phyloP scores from a whole-genome alignment of 2,113 vertebrate species.

The Peucedramus taeniatus region DNA sequence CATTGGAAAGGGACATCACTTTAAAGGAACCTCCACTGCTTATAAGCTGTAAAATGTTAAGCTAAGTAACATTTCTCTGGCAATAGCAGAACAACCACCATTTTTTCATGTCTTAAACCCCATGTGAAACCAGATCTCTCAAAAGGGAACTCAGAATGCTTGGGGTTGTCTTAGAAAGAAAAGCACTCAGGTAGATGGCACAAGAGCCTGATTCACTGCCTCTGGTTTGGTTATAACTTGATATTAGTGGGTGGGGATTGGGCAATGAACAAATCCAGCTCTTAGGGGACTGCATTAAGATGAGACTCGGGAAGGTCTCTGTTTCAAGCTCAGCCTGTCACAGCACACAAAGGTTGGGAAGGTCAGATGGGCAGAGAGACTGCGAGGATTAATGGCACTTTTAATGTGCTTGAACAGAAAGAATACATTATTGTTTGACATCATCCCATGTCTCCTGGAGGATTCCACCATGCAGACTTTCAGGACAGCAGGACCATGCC shows the following conservation, averaged over 20 bases:
- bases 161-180: background rate
- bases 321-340: background rate
- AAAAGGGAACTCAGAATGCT: background rate
- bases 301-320: background rate
- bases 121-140: background rate
- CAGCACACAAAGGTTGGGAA: background rate
- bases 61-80: no score
- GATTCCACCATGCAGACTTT: background rate
- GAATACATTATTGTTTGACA: slow-evolving; percentile 34
- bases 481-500: background rate
- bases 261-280: background rate
- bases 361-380: background rate
- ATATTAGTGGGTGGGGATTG: background rate
- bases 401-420: slow-evolving; percentile 17
- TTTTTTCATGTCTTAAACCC: background rate
- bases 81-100: background rate
- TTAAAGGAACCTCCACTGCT: background rate
- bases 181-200: background rate
- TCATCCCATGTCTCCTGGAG: background rate
- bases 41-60: background rate
- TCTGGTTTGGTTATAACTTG: background rate
- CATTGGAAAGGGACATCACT: background rate
- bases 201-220: background rate
- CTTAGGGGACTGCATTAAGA: background rate
- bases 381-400: slow-evolving; percentile 12